phyloP scores from a whole-genome alignment of 2,113 vertebrate genomes.

The Chionomys nivalis region DNA sequence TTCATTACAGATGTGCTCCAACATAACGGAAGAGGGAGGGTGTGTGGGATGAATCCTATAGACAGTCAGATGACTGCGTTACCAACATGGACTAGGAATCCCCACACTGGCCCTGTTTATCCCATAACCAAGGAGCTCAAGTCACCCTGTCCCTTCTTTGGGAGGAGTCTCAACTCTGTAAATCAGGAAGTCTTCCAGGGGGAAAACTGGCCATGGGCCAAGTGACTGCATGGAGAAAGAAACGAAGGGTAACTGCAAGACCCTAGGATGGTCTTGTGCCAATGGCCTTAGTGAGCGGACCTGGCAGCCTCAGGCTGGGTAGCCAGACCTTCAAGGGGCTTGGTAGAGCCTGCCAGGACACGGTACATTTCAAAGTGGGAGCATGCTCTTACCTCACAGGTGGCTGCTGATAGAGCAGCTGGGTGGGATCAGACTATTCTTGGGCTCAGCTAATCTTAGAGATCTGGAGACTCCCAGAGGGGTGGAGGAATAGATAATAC shows the following conservation, averaged over 20 bases:
- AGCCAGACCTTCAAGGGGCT: constrained; percentile 7
- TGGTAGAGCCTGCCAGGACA: constrained; percentile 16
- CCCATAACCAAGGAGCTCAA: background rate
- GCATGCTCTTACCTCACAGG: constrained; percentile 38
- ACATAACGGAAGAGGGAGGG: background rate
- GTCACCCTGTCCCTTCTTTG: background rate
- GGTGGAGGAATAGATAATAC: constrained; percentile 45
- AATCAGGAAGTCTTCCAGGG: constrained; percentile 43
- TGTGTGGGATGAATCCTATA: background rate
- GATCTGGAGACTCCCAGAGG: constrained; percentile 71
- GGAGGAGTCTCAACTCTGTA: background rate
- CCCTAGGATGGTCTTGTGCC: background rate
- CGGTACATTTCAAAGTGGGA: background rate
- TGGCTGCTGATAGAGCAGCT: constrained; percentile 39
- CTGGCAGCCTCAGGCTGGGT: background rate
- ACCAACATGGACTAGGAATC: background rate
- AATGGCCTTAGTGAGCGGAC: background rate
- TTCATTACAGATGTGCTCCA: background rate
- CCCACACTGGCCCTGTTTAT: background rate
- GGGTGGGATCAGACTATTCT: constrained; percentile 60
- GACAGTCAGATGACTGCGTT: background rate
- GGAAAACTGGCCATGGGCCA: background rate
- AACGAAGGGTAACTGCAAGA: background rate
- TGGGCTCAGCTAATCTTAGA: constrained; percentile 69
- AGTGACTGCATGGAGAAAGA: background rate